Conservation (phyloP, 2,888 invertebrate species). For the Muschampia plurimacula region DNA sequence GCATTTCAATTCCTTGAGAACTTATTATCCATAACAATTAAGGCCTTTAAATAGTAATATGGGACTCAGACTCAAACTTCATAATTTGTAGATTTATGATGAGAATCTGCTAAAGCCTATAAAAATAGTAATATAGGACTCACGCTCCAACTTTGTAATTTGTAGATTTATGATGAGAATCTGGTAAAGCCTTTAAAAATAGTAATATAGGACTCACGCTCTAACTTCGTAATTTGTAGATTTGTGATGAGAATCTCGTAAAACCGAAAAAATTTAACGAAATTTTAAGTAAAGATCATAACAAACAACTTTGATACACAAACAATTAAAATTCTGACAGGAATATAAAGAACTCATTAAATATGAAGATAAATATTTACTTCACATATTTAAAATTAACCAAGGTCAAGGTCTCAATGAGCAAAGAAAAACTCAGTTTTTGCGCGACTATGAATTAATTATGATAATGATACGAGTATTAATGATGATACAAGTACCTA, state of each 20-base stretch:
- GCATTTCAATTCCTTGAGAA: neutral
- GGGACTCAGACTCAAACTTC: too few species aligned
- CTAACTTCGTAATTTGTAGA: too few species aligned
- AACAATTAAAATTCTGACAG: conserved; percentile 7
- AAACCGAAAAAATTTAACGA: neutral
- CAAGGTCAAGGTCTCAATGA: conserved; percentile 32
- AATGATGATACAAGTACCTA: conserved; percentile 22
- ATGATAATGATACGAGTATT: conserved; percentile 12
- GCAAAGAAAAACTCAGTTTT: conserved; percentile 24
- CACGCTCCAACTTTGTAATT: too few species aligned
- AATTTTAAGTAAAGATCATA: neutral
- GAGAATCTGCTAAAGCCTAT: neutral
- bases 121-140: too few species aligned
- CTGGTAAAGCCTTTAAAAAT: neutral
- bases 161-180: neutral
- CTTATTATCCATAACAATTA: neutral
- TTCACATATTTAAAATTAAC: conserved; percentile 19
- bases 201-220: too few species aligned
- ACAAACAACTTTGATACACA: neutral
- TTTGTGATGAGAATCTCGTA: neutral
- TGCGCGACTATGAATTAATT: conserved; percentile 25
- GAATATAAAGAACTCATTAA: conserved; percentile 1
- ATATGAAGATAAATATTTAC: conserved; percentile 21
- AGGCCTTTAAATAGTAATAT: neutral
- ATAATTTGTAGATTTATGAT: neutral